Base-by-base conservation (phyloP, 2,888 invertebrate species). In the Xestoiulus laeticollis region DNA sequence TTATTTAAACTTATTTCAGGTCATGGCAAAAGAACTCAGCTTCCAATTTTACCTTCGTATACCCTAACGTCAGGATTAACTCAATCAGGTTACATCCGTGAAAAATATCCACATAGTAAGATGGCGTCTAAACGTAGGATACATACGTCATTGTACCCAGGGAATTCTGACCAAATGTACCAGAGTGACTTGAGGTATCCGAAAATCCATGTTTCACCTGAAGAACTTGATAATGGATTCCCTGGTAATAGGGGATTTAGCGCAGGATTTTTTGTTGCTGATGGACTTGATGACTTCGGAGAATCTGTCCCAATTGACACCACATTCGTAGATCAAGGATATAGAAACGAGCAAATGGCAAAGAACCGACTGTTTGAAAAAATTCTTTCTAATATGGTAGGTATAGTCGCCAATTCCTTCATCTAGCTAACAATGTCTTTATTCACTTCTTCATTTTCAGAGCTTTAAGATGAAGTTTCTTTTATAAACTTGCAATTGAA, bases 1-100 rank as follows among this genome's bases (percentile, higher is more conserved):
- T n/a, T n/a, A n/a, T 38, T 38, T 38, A 6, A 38, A 22, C 26
- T 68, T n/a, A n/a, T n/a, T 68, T 68, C 68, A 68, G 68, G 68
- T 68, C 68, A 68, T 68, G 68, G 68, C 68, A 68, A 68, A 68
- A 22, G 68, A 26, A 68, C 68, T 22, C 68, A 68, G n/a, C 68
- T 68, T 68, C 68, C 68, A 8, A 26, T 68, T 8, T 26, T 68
- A 26, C 68, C 68, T 19, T 26, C 68, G 68, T 26, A 26, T 26
- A 10, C 68, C 22, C n/a, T 68, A 59, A 16, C 19, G 68, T 26
- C 68, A 26, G 68, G 6, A 22, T 26, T 26, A 10, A 4, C 68
- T 22, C 68, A 68, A 26, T 22, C 68, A 26, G 26, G 22, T 68
- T 68, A 68, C 68, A 68, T 26, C 22, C 26, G 8, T 68, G 68